Conservation (phyloP, 2,797 vertebrate genomes). For the Euthynnus affinis region DNA sequence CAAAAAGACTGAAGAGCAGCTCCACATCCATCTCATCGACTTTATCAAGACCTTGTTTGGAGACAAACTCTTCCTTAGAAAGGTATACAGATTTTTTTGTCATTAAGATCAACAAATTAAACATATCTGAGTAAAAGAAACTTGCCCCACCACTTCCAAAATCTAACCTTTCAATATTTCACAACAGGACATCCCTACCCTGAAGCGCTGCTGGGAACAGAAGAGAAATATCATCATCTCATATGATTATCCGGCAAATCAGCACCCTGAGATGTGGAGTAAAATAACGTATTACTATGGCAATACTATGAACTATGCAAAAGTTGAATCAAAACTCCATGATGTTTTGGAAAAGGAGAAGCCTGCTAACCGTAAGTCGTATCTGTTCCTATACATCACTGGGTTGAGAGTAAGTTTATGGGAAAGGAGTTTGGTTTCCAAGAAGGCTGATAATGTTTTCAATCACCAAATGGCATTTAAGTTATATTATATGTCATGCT, state of each 20-base stretch:
- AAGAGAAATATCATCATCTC: conserved; percentile 68
- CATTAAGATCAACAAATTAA: neutral
- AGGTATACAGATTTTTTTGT: neutral
- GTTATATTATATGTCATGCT: neutral
- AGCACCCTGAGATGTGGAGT: conserved; percentile 47
- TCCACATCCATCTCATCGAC: conserved; percentile 64
- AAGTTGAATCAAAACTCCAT: conserved; percentile 36
- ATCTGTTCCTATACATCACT: neutral
- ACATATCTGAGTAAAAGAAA: neutral
- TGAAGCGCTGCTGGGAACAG: conserved; percentile 65
- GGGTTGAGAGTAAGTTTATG: too few species aligned
- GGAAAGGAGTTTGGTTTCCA: neutral
- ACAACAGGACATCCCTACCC: conserved; percentile 42
- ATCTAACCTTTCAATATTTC: neutral
- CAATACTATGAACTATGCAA: conserved; percentile 49
- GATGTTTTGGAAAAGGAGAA: conserved; percentile 21
- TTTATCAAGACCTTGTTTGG: conserved; percentile 68
- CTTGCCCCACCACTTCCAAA: neutral
- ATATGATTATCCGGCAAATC: conserved; percentile 49
- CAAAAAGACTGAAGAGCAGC: neutral
- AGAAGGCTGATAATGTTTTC: neutral
- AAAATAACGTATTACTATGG: conserved; percentile 67
- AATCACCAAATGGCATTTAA: neutral
- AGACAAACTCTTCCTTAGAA: conserved; percentile 38
- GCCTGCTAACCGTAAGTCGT: conserved; percentile 34